Evolutionary conservation across 2,113 vertebrate genomes (phyloP), one percentile per base, ranked within the genome.

Genomic region (Dromaius novaehollandiae): DNA sequence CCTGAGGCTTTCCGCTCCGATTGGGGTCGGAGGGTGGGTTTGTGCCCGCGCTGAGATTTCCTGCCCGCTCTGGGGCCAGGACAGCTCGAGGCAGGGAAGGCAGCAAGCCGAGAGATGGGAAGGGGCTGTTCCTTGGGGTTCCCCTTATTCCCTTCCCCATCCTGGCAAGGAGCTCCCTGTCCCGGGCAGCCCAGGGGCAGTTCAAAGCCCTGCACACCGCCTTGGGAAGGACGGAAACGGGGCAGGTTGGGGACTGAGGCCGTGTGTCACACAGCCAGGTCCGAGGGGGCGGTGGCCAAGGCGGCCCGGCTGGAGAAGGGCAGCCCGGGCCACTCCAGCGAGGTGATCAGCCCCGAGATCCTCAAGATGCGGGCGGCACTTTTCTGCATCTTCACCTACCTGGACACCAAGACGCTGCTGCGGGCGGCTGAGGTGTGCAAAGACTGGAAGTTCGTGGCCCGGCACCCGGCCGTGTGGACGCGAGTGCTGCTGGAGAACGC

Each of bases 381-480:
- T 11, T 99, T 99, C 98, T 99, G 99, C 95, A 99, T 99, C 98
- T 99, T 99, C 98, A 99, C 99, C 91, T 99, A 99, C 98, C 97
- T 99, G 98, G 99, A 99, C 95, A 99, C 99, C 15, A 99, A 99
- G 97, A 99, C 99, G 2, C 97, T 99, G 88, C 98, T 99, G 93
- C 98, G 98, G 21, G 98, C 98, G 0, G 99, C 99, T 0, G 99
- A 99, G 97, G 99, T 99, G 88, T 99, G 99, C 98, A 98, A 98
- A 25, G 99, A 99, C 98, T 99, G 99, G 99, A 99, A 98, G 92
- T 99, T 99, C 11, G 99, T 99, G 97, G 99, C 99, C 4, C 98
- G 99, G 22, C 99, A 99, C 96, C 99, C 99, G 0, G 99, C 99
- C 0, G 99, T 99, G 64, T 99, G 99, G 99, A 99, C 99, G 0